Conservation (phyloP, 2,888 invertebrate genomes). For the Hipparchia semele region DNA sequence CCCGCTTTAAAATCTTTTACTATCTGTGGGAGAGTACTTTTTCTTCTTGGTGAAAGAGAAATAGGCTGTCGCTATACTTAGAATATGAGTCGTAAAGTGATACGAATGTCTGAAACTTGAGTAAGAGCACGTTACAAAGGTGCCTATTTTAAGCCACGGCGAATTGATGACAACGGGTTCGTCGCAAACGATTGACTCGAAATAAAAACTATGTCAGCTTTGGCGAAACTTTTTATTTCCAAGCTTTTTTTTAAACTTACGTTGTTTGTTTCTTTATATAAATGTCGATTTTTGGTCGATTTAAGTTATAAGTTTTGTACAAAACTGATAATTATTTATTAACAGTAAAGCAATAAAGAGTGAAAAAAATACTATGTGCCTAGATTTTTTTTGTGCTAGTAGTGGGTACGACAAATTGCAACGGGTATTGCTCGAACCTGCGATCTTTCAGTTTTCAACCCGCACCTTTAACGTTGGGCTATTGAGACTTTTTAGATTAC, state of each 20-base stretch:
- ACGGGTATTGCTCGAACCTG: too few species aligned
- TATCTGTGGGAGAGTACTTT: slow-evolving; percentile 20
- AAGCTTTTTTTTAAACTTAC: slow-evolving; percentile 2
- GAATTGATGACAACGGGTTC: slow-evolving; percentile 30
- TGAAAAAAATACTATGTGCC: neutral
- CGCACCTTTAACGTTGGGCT: too few species aligned
- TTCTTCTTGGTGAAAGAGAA: slow-evolving; percentile 29
- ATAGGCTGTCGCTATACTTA: slow-evolving; percentile 35
- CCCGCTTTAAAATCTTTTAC: slow-evolving; percentile 21
- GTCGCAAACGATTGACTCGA: slow-evolving; percentile 16
- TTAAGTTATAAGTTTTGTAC: neutral
- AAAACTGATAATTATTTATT: neutral
- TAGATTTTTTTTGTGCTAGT: too few species aligned
- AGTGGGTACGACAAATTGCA: too few species aligned
- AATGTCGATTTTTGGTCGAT: too few species aligned
- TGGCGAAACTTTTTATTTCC: slow-evolving; percentile 5
- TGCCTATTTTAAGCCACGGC: slow-evolving; percentile 32
- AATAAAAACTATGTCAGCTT: slow-evolving; percentile 25
- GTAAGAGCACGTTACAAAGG: slow-evolving; percentile 34
- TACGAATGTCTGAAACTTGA: slow-evolving; percentile 17
- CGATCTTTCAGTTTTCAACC: too few species aligned
- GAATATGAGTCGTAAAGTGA: slow-evolving; percentile 39
- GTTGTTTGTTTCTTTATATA: neutral
- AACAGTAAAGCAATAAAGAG: neutral
- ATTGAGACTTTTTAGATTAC: too few species aligned